Evolutionary conservation across 2,797 vertebrate species (phyloP).

Genomic region (Myiotriccus ornatus): DNA sequence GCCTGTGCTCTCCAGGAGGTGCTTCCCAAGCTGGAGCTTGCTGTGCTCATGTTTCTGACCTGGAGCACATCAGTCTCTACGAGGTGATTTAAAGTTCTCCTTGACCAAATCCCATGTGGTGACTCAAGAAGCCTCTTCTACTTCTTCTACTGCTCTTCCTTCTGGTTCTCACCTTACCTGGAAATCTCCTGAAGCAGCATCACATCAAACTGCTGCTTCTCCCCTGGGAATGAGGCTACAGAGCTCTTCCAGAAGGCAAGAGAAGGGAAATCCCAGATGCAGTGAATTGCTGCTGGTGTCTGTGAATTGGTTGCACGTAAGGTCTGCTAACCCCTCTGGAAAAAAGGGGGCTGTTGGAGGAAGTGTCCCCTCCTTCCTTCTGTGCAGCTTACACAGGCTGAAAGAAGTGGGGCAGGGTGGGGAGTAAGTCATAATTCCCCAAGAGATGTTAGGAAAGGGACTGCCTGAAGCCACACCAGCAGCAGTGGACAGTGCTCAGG

Average conservation of each 20-base stretch:
- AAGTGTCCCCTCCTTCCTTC: not conserved
- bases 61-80: not conserved
- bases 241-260: not conserved
- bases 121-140: not conserved
- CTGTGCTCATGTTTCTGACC: not conserved
- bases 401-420: not conserved
- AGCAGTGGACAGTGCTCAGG: not conserved
- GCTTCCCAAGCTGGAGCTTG: not conserved
- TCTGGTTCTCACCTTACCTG: not conserved
- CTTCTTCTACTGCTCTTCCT: not conserved
- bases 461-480: not conserved
- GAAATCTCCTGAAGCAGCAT: not conserved
- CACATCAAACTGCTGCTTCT: not conserved
- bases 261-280: not conserved
- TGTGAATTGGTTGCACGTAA: fast-evolving
- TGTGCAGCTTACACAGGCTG: not conserved
- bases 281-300: not conserved
- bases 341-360: not conserved
- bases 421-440: not conserved
- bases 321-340: not conserved
- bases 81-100: not conserved
- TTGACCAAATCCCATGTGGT: not conserved
- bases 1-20: not conserved
- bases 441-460: not conserved
- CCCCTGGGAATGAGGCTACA: not conserved